Evolutionary conservation across 2,888 invertebrate species (phyloP).

Genomic region (Gastracanthus pulcherrimus): DNA sequence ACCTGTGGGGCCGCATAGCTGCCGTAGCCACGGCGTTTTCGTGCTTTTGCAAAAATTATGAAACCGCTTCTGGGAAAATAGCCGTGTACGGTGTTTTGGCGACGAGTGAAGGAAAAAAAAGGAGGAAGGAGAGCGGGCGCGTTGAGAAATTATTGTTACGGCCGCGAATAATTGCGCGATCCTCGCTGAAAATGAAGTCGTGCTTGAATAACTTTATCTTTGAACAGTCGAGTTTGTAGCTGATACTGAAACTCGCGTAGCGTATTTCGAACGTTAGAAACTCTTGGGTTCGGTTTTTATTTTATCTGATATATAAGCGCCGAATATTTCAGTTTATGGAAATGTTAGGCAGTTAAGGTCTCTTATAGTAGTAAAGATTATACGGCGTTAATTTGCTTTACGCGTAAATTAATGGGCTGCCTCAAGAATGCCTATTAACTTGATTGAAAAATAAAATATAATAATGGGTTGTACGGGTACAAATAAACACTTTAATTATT

Average conservation of each 20-base stretch:
- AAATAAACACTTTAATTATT: background rate
- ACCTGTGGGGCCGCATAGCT: background rate
- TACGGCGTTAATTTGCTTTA: background rate
- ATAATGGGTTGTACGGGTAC: background rate
- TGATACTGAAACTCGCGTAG: background rate
- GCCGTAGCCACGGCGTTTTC: background rate
- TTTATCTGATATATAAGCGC: background rate
- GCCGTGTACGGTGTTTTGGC: conserved; percentile 4
- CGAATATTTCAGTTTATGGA: background rate
- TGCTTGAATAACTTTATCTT: conserved; percentile 40
- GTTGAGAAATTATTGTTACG: conserved; percentile 40
- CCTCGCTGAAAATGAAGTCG: conserved; percentile 25
- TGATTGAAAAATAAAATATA: background rate
- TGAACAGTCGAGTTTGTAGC: conserved; percentile 8
- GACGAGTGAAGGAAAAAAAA: background rate
- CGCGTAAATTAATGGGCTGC: background rate
- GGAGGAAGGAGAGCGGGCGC: background rate
- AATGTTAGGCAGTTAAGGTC: background rate
- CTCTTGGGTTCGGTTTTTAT: background rate
- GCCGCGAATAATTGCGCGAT: conserved; percentile 28
- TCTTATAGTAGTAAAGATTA: background rate
- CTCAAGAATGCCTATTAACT: no score
- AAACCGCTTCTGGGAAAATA: conserved; percentile 2
- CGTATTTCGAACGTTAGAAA: background rate
- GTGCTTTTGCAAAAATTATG: conserved; percentile 30